phyloP scores from a whole-genome alignment of 2,888 invertebrate genomes.

The Melanchra persicariae region DNA sequence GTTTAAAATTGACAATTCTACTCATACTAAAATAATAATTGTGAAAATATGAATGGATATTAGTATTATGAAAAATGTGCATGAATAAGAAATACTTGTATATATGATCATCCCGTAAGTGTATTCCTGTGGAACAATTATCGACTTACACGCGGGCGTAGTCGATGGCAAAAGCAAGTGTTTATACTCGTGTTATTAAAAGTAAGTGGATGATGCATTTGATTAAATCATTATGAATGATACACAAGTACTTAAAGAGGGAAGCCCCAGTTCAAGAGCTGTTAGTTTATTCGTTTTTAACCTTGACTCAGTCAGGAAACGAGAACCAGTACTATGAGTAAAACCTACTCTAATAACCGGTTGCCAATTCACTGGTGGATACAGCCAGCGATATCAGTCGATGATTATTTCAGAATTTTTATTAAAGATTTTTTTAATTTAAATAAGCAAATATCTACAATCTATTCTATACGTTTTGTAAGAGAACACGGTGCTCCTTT shows the following conservation, averaged over 20 bases:
- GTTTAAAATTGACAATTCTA: constrained; percentile 1
- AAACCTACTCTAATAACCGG: background rate
- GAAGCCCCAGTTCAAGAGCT: constrained; percentile 4
- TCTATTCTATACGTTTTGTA: no score
- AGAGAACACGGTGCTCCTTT: no score
- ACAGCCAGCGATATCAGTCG: background rate
- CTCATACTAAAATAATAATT: no score
- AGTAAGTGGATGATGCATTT: background rate
- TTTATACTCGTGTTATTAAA: no score
- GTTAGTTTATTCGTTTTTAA: constrained; percentile 11
- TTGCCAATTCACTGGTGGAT: constrained; percentile 9
- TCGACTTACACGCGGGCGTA: background rate
- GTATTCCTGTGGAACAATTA: background rate
- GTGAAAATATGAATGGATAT: no score
- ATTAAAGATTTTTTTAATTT: no score
- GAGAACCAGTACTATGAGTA: constrained; percentile 3
- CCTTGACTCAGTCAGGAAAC: constrained; percentile 1
- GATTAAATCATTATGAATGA: background rate
- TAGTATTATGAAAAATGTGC: no score
- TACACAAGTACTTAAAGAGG: background rate
- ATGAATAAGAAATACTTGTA: no score
- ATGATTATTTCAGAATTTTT: no score
- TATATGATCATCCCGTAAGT: no score
- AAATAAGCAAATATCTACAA: no score
- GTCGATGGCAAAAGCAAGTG: background rate